Base-by-base conservation (phyloP, 2,888 invertebrate species). In the Diploptera punctata region DNA sequence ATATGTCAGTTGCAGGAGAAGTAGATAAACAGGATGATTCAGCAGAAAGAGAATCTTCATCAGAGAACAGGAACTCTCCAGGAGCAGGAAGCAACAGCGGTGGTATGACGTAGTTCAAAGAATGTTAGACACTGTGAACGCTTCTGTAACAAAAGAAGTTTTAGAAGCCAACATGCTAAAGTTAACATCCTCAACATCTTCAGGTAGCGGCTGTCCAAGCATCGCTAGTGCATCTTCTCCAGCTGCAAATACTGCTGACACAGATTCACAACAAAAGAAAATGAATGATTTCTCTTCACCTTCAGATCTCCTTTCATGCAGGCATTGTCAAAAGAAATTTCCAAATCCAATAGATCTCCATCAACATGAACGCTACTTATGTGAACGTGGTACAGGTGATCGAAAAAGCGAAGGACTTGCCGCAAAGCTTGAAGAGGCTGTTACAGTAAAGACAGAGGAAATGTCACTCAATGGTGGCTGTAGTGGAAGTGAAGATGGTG, bases 371-470 rank as follows among this genome's bases (percentile, higher is more conserved):
- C 92, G 90, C 29, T 79, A 79, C 69, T 75, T 79, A 13, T 80
- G 80, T 70, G 73, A 74, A 44, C 16, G 47, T 4, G n/a, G 47
- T 16, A 7, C 68, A 2, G 75, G 77, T 70, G 76, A 79, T 72
- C 38, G 54, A 1, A 72, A 87, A 76, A 90, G 90, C 77, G 92
- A 92, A 83, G 90, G 91, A n/a, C 82, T 91, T 75, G 90, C 91
- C n/a, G 92, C 92, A 52, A 93, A 93, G 81, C 85, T 93, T 61
- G 91, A 92, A 76, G 90, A 91, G 79, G 89, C 89, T 21, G 83
- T 88, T 73, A 86, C 87, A 47, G 79, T 82, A 73, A 82, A 84
- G 81, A 79, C 86, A 10, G 75, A 75, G 44, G 75, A 75, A 21
- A 86, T 85, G 49, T 84, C 84, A 5, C 83, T 86, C 65, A 86